These are phyloP conservation scores for Lathronympha strigana DNA, from an alignment of 2,888 invertebrate genomes.

Conservation along the genomic window DNA sequence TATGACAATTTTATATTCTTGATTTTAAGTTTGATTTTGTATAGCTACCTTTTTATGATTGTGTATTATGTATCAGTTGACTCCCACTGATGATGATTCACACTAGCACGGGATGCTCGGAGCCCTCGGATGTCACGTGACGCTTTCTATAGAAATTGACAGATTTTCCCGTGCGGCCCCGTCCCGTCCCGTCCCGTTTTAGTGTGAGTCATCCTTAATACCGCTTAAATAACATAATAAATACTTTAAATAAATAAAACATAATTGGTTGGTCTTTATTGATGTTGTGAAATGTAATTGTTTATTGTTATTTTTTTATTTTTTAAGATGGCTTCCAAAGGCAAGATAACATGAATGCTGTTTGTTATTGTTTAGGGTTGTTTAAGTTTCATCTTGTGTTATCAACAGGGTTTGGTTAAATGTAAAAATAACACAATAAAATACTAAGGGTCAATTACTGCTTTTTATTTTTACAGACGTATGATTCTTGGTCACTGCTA, in stretches of 20 bases:
- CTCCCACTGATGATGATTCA: too few species aligned
- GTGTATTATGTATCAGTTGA: too few species aligned
- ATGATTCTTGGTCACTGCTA: too few species aligned
- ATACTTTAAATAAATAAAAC: background rate
- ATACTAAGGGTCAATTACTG: constrained; percentile 16
- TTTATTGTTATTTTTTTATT: constrained; percentile 37
- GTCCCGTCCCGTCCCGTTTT: too few species aligned
- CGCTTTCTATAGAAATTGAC: too few species aligned
- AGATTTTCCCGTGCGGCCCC: too few species aligned
- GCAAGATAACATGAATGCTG: background rate
- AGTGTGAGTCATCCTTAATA: too few species aligned
- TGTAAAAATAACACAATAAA: constrained; percentile 37
- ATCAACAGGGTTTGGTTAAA: constrained; percentile 31
- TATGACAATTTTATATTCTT: constrained; percentile 28
- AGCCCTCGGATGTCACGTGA: too few species aligned
- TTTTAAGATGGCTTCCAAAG: constrained; percentile 20
- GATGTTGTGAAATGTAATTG: constrained; percentile 26
- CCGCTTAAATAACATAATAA: constrained; percentile 1
- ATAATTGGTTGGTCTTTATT: constrained; percentile 8
- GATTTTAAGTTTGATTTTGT: constrained; percentile 2
- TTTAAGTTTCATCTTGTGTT: constrained; percentile 31
- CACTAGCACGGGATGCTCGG: too few species aligned
- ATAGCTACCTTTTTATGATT: background rate
- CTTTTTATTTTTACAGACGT: background rate
- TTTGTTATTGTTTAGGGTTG: constrained; percentile 25